These are phyloP conservation scores for Heteromyza rotundicornis DNA, from an alignment of 2,888 invertebrate species.

Conservation along the genomic window DNA sequence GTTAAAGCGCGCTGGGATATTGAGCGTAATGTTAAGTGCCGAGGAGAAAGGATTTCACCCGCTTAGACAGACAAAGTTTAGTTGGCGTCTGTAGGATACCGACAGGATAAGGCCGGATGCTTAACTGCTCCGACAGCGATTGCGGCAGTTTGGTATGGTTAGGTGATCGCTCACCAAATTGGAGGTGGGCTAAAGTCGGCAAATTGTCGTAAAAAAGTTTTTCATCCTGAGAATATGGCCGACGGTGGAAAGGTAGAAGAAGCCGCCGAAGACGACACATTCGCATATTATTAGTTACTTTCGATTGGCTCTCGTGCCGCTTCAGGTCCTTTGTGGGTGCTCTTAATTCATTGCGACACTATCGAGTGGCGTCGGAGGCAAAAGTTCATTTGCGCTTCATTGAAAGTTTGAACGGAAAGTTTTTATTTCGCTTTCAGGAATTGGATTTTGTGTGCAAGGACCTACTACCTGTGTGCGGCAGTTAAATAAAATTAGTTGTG, in stretches of 20 bases:
- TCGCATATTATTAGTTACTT: constrained; percentile 6
- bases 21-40: background rate
- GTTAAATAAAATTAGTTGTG: constrained; percentile 18
- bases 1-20: background rate
- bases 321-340: no score
- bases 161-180: no score
- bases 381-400: constrained; percentile 8
- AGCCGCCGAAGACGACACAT: background rate
- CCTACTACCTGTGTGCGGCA: background rate
- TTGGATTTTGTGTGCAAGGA: background rate
- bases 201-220: no score
- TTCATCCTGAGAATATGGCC: no score
- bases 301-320: no score
- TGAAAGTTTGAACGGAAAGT: background rate
- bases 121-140: no score
- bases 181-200: no score
- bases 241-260: background rate
- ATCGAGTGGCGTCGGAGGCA: background rate
- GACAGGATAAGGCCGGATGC: background rate
- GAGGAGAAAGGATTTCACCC: background rate
- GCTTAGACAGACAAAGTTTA: constrained; percentile 7
- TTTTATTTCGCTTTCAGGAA: background rate
- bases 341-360: no score
- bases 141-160: no score
- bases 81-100: background rate